Percentiles rank a stretch among this genome's conserved stretches.
Evolutionary conservation across 2,888 invertebrate species (phyloP).

Genomic region (Andrena camellia): DNA sequence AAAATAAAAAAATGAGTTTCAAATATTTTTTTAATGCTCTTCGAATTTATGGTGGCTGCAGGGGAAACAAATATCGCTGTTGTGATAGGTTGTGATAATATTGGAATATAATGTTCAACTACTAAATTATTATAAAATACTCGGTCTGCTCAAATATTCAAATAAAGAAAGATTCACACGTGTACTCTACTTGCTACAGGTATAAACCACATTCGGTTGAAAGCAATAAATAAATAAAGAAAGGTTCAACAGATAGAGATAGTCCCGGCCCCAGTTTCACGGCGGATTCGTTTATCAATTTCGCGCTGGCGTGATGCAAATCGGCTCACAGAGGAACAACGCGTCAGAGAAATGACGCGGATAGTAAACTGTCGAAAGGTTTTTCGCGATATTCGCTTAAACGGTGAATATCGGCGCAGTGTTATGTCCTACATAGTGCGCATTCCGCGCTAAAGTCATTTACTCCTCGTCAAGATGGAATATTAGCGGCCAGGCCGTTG

Average conservation of each 20-base stretch:
- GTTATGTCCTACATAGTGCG: conserved; percentile 58
- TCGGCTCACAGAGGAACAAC: not conserved
- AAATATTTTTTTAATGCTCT: too few relatives aligned
- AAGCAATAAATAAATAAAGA: too few relatives aligned
- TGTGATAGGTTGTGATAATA: too few relatives aligned
- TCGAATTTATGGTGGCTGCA: too few relatives aligned
- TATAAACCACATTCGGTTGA: not conserved
- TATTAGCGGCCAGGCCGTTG: conserved; percentile 51
- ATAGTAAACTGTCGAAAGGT: conserved; percentile 37
- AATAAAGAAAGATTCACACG: too few relatives aligned
- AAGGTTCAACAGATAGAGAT: too few relatives aligned
- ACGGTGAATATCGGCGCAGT: conserved; percentile 45
- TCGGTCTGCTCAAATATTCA: too few relatives aligned
- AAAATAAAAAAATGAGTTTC: too few relatives aligned
- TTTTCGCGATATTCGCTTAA: conserved; percentile 42
- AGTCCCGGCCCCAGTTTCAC: not conserved
- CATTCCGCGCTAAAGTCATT: conserved; percentile 55
- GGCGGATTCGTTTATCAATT: conserved; percentile 35
- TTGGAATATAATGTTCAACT: too few relatives aligned
- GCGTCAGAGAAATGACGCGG: conserved; percentile 5
- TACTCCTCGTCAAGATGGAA: conserved; percentile 60
- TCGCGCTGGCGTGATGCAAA: conserved; percentile 7
- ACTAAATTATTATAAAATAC: too few relatives aligned
- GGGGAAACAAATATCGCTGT: too few relatives aligned
- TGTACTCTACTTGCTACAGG: too few relatives aligned